Conservation (phyloP, 1,140 invertebrate species). For the Maniola jurtina region DNA sequence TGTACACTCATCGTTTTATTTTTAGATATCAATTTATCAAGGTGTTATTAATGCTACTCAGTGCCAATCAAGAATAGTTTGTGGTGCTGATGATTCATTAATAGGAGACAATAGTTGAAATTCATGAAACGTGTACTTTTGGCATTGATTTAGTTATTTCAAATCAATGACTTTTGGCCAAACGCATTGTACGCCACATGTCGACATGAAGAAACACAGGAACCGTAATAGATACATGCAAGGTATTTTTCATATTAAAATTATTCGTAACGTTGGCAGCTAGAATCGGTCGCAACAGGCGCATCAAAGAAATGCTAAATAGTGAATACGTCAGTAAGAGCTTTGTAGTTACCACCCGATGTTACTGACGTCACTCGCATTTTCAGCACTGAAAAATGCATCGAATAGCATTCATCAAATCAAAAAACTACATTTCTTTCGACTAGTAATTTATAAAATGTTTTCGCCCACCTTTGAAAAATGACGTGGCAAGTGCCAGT, state of each 20-base stretch:
- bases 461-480: constrained; percentile 32
- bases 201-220: no score
- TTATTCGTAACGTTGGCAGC: no score
- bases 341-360: no score
- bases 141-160: no score
- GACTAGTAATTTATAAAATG: not conserved
- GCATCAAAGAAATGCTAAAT: no score
- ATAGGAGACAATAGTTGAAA: not conserved
- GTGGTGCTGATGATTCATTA: constrained; percentile 51
- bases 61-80: constrained; percentile 51
- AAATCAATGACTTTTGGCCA: no score
- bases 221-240: no score
- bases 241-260: no score
- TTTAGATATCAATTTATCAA: constrained; percentile 63
- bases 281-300: no score
- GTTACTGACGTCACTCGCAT: not conserved
- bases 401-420: not conserved
- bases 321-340: no score
- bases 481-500: constrained; percentile 40
- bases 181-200: no score
- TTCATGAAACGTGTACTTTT: not conserved
- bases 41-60: constrained; percentile 50
- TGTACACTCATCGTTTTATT: constrained; percentile 46
- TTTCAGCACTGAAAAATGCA: not conserved
- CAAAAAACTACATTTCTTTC: not conserved